Conservation (phyloP, 2,888 invertebrate species). For the Galerucella nymphaeae region DNA sequence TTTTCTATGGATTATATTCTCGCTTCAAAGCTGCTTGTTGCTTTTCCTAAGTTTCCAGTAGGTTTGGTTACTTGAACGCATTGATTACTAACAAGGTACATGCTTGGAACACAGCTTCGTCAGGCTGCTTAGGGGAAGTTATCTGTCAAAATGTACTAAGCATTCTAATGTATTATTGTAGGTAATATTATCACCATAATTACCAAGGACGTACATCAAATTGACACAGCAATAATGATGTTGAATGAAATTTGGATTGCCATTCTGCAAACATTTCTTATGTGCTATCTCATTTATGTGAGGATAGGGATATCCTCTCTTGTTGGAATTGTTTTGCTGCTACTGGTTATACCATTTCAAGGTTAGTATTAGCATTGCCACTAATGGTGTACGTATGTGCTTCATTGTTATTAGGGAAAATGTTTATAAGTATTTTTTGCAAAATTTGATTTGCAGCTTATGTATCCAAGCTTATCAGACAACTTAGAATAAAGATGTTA, state of each 20-base stretch:
- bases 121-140: too few species aligned
- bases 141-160: too few species aligned
- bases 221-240: constrained; percentile 87
- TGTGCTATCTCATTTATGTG: constrained; percentile 81
- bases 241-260: constrained; percentile 93
- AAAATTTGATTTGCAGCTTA: constrained; percentile 43
- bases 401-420: too few species aligned
- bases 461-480: constrained; percentile 45
- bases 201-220: constrained; percentile 91
- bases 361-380: constrained; percentile 39
- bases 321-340: constrained; percentile 67
- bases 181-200: constrained; percentile 85
- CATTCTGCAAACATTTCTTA: constrained; percentile 82
- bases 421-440: too few species aligned
- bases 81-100: too few species aligned
- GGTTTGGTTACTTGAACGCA: too few species aligned
- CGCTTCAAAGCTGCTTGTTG: too few species aligned
- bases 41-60: too few species aligned
- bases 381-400: neutral
- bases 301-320: constrained; percentile 68
- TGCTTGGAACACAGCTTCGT: too few species aligned
- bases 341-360: constrained; percentile 52
- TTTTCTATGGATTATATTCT: too few species aligned
- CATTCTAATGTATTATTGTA: neutral
- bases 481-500: constrained; percentile 49